Evolutionary conservation across 2,113 vertebrate genomes (phyloP), one percentile per base, ranked within the genome.

Genomic region (Speoplatyrhinus poulsoni): DNA sequence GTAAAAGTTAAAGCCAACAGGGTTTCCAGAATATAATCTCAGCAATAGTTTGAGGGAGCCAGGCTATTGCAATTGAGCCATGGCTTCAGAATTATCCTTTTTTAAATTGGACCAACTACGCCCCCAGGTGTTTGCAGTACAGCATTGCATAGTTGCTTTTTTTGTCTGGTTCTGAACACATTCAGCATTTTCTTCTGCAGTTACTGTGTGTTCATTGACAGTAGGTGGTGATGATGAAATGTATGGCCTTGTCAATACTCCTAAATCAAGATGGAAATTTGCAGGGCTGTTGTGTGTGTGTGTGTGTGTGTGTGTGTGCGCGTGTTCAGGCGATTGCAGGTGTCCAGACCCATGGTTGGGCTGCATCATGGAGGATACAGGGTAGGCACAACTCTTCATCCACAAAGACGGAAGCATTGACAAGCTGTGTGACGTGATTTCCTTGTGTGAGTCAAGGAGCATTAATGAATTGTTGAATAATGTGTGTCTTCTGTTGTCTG

Each of bases 311-410:
- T 69, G 60, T 76, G 16, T 73, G 53, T 82, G 50, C 76, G 3
- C 77, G 0, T 50, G 69, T 75, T 5, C 87, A 99, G 96, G 94
- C 57, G 95, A 95, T 72, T 98, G 97, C 85, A 93, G 94, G 58
- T 98, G 96, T 91, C 95, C 97, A 0, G 97, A 99, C 56, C 82
- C 86, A 0, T 99, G 97, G 97, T 91, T 96, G 72, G 97, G 97
- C 36, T 99, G 97, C 16, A 98, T 98, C 86, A 98, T 98, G 97
- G 97, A 98, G 80, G 97, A 99, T 80, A 98, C 96, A 0, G 97
- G 97, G 97, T 99, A 92, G 80, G 88, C 17, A 47, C 13, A 36
- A 11, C 5, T 1, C 46, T 52, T 13, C 47, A 36, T 53, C 58
- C n/a, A 62, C 12, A 65, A 47, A 17, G 15, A 26, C 48, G 26